Evolutionary conservation across 1,140 invertebrate species (phyloP).

Genomic region (Rhagoletis pomonella): DNA sequence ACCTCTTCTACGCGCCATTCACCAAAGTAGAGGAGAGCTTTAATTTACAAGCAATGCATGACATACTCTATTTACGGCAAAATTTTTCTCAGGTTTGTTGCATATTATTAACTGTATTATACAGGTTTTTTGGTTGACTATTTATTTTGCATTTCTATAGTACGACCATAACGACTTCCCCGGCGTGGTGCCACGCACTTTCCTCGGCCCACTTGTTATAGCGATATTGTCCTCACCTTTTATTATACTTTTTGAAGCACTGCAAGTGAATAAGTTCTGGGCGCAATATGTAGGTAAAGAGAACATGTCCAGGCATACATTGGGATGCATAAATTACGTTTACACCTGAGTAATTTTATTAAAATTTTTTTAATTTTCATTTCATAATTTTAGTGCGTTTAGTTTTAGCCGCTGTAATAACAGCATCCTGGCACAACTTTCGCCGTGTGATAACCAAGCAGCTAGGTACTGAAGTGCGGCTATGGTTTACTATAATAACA

Average conservation of each 20-base stretch:
- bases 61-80: conserved; percentile 91
- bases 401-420: conserved; percentile 84
- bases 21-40: conserved; percentile 99
- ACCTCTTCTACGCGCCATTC: conserved; percentile 93
- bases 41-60: conserved; percentile 98
- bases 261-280: conserved; percentile 89
- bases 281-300: conserved; percentile 91
- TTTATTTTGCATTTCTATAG: conserved; percentile 77
- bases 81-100: conserved; percentile 87
- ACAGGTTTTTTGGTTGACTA: too few relatives aligned
- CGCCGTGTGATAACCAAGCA: conserved; percentile 81
- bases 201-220: conserved; percentile 93
- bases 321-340: not conserved
- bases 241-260: conserved; percentile 80
- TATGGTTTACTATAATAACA: conserved; percentile 90
- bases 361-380: conserved; percentile 19
- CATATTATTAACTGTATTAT: not conserved
- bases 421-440: conserved; percentile 84
- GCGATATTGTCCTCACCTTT: conserved; percentile 86
- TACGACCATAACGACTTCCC: conserved; percentile 99
- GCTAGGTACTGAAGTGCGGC: conserved; percentile 86
- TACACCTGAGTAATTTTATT: not conserved
- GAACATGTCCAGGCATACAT: not conserved
- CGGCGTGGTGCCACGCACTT: conserved; percentile 97
- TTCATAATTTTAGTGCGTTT: conserved; percentile 84